These are phyloP conservation scores for Nansenia antarctica DNA, from an alignment of 2,113 vertebrate species.

Conservation along the genomic window DNA sequence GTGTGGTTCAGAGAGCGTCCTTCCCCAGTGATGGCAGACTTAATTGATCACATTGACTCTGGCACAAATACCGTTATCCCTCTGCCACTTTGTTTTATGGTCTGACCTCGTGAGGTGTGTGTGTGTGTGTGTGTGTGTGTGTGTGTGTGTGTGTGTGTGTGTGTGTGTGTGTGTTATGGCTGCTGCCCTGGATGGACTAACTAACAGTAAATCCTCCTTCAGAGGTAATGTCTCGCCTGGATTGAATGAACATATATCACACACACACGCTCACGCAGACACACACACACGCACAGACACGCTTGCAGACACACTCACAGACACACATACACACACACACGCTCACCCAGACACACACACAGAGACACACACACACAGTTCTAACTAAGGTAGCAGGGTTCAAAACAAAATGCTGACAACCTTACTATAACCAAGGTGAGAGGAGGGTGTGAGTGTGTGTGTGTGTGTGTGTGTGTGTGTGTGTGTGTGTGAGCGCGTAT, in stretches of 20 bases:
- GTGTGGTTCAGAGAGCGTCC: no score
- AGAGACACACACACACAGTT: no score
- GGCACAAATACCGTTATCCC: conserved; percentile 22
- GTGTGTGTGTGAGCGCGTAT: no score
- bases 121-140: conserved; percentile 10
- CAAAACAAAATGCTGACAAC: no score
- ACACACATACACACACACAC: no score
- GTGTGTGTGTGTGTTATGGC: background rate
- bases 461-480: no score
- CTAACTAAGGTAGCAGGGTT: no score
- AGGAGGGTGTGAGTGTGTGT: no score
- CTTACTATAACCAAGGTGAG: no score
- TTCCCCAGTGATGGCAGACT: conserved; percentile 11
- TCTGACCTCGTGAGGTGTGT: background rate
- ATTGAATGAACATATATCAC: conserved; percentile 13
- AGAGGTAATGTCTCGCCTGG: background rate
- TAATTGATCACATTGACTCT: conserved; percentile 31
- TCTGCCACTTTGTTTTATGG: conserved; percentile 35
- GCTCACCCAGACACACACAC: no score
- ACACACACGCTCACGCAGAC: background rate
- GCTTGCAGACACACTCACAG: no score
- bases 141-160: background rate
- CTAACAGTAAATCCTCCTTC: conserved; percentile 2
- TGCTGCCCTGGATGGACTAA: conserved; percentile 11
- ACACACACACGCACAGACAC: no score